These are phyloP conservation scores for Zaprionus africanus DNA, from an alignment of 1,140 invertebrate species.

Conservation along the genomic window DNA sequence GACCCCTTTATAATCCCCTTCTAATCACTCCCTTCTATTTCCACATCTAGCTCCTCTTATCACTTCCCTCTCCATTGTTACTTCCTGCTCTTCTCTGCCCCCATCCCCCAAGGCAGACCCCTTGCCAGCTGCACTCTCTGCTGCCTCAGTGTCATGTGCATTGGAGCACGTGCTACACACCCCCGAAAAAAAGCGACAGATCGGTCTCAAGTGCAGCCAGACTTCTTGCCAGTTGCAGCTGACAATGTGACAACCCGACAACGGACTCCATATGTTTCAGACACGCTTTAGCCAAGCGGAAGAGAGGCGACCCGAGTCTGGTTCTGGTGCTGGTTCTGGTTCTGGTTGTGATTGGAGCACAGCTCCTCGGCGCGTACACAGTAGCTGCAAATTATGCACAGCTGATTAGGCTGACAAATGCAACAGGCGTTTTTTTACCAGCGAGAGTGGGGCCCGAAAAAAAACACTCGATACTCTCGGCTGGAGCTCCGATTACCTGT, in stretches of 20 bases:
- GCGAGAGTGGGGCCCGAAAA: slow-evolving; percentile 14
- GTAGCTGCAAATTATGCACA: slow-evolving; percentile 77
- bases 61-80: slow-evolving; percentile 8
- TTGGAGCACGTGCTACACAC: slow-evolving; percentile 75
- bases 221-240: slow-evolving; percentile 65
- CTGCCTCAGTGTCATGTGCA: slow-evolving; percentile 77
- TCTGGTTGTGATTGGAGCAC: slow-evolving; percentile 1
- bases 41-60: background rate
- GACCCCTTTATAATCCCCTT: background rate
- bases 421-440: slow-evolving; percentile 53
- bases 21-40: background rate
- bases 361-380: slow-evolving; percentile 60
- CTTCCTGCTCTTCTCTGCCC: slow-evolving; percentile 40
- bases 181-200: slow-evolving; percentile 40
- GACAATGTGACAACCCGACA: slow-evolving; percentile 25
- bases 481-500: slow-evolving; percentile 51
- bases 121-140: slow-evolving; percentile 17
- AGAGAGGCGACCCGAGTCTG: slow-evolving; percentile 46
- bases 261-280: slow-evolving; percentile 70
- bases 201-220: slow-evolving; percentile 53
- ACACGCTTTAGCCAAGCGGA: slow-evolving; percentile 82
- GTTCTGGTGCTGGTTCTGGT: background rate
- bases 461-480: slow-evolving; percentile 67
- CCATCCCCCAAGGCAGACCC: slow-evolving; percentile 13
- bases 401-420: slow-evolving; percentile 80